These are phyloP conservation scores for Drosophila subpulchrella DNA, from an alignment of 1,140 invertebrate genomes.

Conservation along the genomic window DNA sequence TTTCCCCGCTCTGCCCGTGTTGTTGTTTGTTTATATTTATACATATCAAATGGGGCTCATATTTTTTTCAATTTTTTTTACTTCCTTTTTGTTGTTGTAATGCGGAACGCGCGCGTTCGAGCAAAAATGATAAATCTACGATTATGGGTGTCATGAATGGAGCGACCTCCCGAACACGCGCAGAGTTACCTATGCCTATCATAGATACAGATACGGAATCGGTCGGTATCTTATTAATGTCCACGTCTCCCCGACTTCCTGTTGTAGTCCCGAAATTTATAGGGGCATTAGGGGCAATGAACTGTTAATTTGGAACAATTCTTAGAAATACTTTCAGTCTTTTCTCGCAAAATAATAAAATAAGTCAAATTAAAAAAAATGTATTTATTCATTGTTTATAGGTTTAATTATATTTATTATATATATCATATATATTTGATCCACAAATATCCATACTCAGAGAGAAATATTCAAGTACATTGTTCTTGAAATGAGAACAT, in stretches of 20 bases:
- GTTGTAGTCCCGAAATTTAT: not conserved
- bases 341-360: too few relatives aligned
- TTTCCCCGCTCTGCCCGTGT: constrained; percentile 7
- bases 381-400: too few relatives aligned
- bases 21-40: constrained; percentile 68
- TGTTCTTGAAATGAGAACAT: too few relatives aligned
- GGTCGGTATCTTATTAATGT: constrained; percentile 15
- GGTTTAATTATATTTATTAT: too few relatives aligned
- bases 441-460: too few relatives aligned
- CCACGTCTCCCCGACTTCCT: constrained; percentile 24
- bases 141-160: constrained; percentile 74
- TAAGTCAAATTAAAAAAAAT: too few relatives aligned
- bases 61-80: constrained; percentile 32
- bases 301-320: not conserved
- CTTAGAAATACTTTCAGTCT: too few relatives aligned
- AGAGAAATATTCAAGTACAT: too few relatives aligned
- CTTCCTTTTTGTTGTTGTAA: constrained; percentile 58
- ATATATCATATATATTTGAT: too few relatives aligned
- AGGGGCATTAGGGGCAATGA: not conserved
- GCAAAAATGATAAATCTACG: constrained; percentile 65
- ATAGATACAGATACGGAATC: constrained; percentile 6
- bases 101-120: constrained; percentile 60
- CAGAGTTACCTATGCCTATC: constrained; percentile 45
- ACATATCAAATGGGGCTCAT: constrained; percentile 23
- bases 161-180: constrained; percentile 31